Evolutionary conservation across 1,140 invertebrate species (phyloP), one percentile per base, ranked within the genome.

Genomic region (Sminthurinus signatus): DNA sequence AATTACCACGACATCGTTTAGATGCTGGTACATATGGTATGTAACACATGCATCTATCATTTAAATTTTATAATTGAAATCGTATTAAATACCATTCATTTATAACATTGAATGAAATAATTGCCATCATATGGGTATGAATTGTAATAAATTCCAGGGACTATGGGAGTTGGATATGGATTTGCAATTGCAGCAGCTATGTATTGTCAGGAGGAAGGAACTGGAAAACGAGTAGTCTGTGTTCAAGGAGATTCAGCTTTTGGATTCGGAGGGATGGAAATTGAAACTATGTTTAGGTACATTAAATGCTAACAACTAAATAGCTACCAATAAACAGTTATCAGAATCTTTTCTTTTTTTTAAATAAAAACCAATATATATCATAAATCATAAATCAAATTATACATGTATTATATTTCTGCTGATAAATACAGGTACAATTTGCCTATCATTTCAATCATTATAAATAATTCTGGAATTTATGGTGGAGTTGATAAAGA

Each of bases 261-360:
- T 80, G 95, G 95, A 2, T 98, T 98, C 78, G 94, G 92, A 60
- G 94, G 89, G 56, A 95, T 98, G 93, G 95, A 98, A 81, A 82
- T 97, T 25, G 95, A 98, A 80, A 98, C 94, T 0, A 91, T 96
- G 83, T 87, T 87, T 73, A 82, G 85, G 85, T 86, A 75, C 32
- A n/a, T n/a, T n/a, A n/a, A n/a, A n/a, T 70, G 44, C 29, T 17
- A 21, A 50, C 39, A 1, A 10, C 5, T 42, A 12, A 17, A 42
- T 17, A 12, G 10, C 17, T 10, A 42, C 39, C 17, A 42, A 42
- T 12, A 10, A 42, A 42, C 39, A 12, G 39, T 43, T 32, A 58
- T 64, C 5, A 64, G 23, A 44, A 12, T 43, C 44, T 1, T 46
- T 36, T 36, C 32, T 36, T 8, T 51, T 21, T 32, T 28, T 19